A percentile compares a stretch with the other conserved stretches of the same genome.
phyloP scores from a whole-genome alignment of 2,797 vertebrate genomes.

The Dallia pectoralis region DNA sequence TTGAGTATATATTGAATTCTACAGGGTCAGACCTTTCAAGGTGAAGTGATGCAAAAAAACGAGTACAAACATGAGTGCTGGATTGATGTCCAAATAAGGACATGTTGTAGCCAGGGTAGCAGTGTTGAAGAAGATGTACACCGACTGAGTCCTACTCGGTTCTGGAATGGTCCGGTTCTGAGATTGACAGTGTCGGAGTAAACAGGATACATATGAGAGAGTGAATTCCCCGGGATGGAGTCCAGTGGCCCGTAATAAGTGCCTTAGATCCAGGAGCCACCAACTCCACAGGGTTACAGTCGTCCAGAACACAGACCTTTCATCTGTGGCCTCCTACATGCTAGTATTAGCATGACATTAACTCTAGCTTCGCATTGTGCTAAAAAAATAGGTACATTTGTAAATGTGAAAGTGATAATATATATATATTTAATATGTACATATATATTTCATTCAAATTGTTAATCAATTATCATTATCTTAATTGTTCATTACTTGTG shows the following conservation, averaged over 20 bases:
- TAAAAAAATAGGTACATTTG: background rate
- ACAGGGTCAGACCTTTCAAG: background rate
- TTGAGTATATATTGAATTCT: background rate
- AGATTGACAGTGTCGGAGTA: constrained; percentile 11
- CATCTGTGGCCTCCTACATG: background rate
- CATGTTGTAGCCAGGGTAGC: background rate
- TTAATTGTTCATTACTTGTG: background rate
- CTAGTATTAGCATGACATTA: background rate
- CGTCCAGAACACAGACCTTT: background rate
- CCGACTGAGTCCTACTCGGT: background rate
- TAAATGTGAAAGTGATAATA: background rate
- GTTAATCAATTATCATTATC: background rate
- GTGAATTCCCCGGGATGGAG: constrained; percentile 22
- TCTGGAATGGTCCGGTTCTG: constrained; percentile 4
- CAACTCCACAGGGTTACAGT: constrained; percentile 10
- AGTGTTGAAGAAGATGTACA: constrained; percentile 1
- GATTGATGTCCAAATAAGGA: constrained; percentile 3
- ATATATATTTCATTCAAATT: background rate
- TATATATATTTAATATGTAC: too few relatives aligned
- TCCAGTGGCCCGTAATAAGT: constrained; percentile 15
- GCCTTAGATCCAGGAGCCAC: constrained; percentile 22
- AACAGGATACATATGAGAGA: constrained; percentile 10
- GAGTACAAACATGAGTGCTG: background rate
- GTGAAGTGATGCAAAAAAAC: background rate
- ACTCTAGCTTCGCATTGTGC: background rate